Evolutionary conservation across 1,140 invertebrate species (phyloP).

Genomic region (Semibalanus balanoides): DNA sequence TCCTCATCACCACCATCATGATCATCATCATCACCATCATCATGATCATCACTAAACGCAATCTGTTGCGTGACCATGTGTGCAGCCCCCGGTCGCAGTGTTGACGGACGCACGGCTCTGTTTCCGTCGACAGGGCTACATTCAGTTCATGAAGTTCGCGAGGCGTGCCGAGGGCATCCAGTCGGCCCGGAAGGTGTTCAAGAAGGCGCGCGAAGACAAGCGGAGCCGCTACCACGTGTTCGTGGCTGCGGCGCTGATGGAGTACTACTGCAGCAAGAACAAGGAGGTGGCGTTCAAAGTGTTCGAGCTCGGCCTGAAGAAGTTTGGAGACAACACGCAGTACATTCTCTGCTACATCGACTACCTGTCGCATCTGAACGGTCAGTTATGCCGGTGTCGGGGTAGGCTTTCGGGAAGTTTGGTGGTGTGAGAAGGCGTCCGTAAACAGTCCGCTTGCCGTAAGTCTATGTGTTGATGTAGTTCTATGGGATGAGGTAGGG

Average conservation of each 20-base stretch:
- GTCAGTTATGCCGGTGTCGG: slow-evolving; percentile 36
- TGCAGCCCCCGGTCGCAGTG: too few relatives aligned
- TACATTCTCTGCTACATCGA: slow-evolving; percentile 93
- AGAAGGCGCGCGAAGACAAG: slow-evolving; percentile 80
- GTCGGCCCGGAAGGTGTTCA: slow-evolving; percentile 85
- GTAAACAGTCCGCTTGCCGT: too few relatives aligned
- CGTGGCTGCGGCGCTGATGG: slow-evolving; percentile 93
- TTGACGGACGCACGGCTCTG: too few relatives aligned
- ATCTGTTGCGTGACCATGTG: too few relatives aligned
- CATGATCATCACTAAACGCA: too few relatives aligned
- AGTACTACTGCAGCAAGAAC: slow-evolving; percentile 99
- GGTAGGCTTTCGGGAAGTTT: too few relatives aligned
- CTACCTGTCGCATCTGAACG: slow-evolving; percentile 94
- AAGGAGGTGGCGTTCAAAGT: slow-evolving; percentile 96
- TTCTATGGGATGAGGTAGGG: too few relatives aligned
- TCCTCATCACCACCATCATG: too few relatives aligned
- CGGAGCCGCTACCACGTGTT: slow-evolving; percentile 82
- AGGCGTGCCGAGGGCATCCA: slow-evolving; percentile 94
- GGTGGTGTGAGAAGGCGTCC: too few relatives aligned
- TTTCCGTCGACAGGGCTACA: slow-evolving; percentile 55
- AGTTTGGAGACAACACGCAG: slow-evolving; percentile 84
- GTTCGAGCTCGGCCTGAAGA: slow-evolving; percentile 94
- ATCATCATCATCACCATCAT: too few relatives aligned
- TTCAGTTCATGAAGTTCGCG: slow-evolving; percentile 99
- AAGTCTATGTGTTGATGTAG: too few relatives aligned